Base-by-base conservation (phyloP, 2,888 invertebrate genomes). In the Lymantria monacha region DNA sequence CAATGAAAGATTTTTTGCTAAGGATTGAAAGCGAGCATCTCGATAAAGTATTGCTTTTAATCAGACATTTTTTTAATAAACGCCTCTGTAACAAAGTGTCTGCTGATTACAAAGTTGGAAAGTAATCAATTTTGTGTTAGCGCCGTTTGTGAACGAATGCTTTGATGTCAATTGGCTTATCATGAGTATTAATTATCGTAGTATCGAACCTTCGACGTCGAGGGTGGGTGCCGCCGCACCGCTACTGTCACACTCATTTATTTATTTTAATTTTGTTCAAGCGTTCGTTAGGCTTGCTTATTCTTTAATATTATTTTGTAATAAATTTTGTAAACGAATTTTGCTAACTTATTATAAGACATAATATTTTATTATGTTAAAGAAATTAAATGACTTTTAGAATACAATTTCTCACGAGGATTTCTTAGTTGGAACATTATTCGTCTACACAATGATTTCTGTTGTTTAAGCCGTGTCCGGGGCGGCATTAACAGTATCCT, bases 101-200 rank as follows among this genome's bases (percentile, higher is more conserved):
- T 15, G 42, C 61, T 67, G 65, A 65, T 67, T 64, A 67, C 53
- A 64, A 56, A 66, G 58, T 61, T 65, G n/a, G 40, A 51, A 63
- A 63, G 58, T 61, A 63, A 65, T 65, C 64, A 65, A 65, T 65
- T 60, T 64, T 42, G 54, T 67, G 63, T 65, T 61, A 63, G 46
- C 58, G 46, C 46, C 52, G 53, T 60, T 66, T 57, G 64, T 53
- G 58, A 46, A 30, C 44, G 52, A 49, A 55, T 55, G 49, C 68
- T 65, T 65, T 61, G 46, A 58, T 58, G 46, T 65, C 64, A 52
- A 67, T 65, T 63, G 67, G 53, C 46, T 55, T 57, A 51, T 46
- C 55, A 53, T 55, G 64, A 55, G 57, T 57, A 57, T 58, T 61
- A 49, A 63, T 67, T 61, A 65, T 56, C 30, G 31, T 22, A 48